Evolutionary conservation across 2,888 invertebrate species (phyloP).

Genomic region (Altica lythri): DNA sequence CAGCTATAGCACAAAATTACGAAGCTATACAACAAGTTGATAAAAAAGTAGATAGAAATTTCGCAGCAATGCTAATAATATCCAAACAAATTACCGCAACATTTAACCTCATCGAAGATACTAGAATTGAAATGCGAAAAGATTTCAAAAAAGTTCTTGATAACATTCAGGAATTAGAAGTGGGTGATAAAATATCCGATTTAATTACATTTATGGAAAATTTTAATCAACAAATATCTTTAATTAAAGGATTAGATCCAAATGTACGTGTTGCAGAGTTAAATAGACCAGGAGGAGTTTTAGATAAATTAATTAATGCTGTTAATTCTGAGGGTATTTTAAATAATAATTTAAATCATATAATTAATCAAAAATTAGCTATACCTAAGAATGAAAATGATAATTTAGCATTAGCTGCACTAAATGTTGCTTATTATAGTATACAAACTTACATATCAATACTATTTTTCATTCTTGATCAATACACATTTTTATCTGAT

Average conservation of each 20-base stretch:
- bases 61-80: neutral
- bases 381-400: conserved; percentile 5
- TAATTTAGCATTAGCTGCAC: neutral
- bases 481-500: neutral
- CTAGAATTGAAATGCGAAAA: neutral
- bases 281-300: neutral
- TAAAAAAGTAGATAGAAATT: neutral
- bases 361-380: conserved; percentile 2
- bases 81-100: neutral
- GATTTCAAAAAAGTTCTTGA: neutral
- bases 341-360: conserved; percentile 5
- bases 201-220: neutral
- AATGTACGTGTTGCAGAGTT: neutral
- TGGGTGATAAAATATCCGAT: neutral
- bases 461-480: neutral
- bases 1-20: neutral
- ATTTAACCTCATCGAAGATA: neutral
- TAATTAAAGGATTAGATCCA: neutral
- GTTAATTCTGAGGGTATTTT: conserved; percentile 1
- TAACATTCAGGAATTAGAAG: neutral
- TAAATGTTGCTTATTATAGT: neutral
- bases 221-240: neutral
- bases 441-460: neutral
- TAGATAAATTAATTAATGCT: neutral
- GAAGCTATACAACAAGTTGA: neutral